These are phyloP conservation scores for Harmothoe impar DNA, from an alignment of 2,888 invertebrate genomes.

Conservation along the genomic window DNA sequence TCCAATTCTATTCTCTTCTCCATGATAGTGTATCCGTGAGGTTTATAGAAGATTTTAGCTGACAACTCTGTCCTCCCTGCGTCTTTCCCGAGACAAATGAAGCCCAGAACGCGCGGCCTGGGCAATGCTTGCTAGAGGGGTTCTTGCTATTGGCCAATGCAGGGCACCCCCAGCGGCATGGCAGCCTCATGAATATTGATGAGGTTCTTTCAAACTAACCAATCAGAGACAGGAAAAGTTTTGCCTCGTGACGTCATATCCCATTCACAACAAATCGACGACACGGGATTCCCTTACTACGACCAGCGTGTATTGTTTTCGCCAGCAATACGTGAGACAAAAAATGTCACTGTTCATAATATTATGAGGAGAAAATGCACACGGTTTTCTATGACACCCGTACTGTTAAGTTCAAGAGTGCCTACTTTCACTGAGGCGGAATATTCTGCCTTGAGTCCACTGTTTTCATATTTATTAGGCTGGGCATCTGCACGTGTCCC, in stretches of 20 bases:
- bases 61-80: slow-evolving; percentile 30
- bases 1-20: slow-evolving; percentile 92
- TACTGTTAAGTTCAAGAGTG: too few species aligned
- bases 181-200: slow-evolving; percentile 64
- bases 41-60: background rate
- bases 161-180: slow-evolving; percentile 86
- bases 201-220: slow-evolving; percentile 64
- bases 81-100: slow-evolving; percentile 65
- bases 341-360: too few species aligned
- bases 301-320: background rate
- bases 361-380: too few species aligned
- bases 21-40: slow-evolving; percentile 66
- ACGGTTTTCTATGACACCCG: too few species aligned
- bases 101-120: slow-evolving; percentile 76
- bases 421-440: too few species aligned
- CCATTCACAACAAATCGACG: slow-evolving; percentile 60
- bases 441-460: too few species aligned
- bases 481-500: too few species aligned
- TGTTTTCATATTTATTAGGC: too few species aligned
- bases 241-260: slow-evolving; percentile 60
- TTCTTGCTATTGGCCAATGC: slow-evolving; percentile 73
- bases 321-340: too few species aligned
- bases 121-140: slow-evolving; percentile 74
- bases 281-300: slow-evolving; percentile 55
- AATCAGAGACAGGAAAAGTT: slow-evolving; percentile 62